Percentiles rank a stretch among this genome's conserved stretches.
These are phyloP conservation scores for Sisyra terminalis DNA, from an alignment of 2,888 invertebrate genomes.

Conservation along the genomic window DNA sequence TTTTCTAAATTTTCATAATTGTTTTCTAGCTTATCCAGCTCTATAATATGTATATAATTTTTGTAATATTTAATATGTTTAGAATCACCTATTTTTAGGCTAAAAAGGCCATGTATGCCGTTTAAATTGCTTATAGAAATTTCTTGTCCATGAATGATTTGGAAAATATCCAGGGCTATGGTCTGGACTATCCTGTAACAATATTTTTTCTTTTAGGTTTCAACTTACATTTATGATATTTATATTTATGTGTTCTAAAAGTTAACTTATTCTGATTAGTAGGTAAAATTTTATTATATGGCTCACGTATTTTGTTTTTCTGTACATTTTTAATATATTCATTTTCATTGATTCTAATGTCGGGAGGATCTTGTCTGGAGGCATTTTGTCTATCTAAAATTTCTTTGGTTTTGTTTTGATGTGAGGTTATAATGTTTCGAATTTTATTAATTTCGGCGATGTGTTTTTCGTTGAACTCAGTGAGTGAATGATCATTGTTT, in stretches of 20 bases:
- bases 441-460: background rate
- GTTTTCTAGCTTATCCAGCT: background rate
- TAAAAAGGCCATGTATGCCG: background rate
- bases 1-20: background rate
- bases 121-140: background rate
- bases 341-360: background rate
- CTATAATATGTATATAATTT: background rate
- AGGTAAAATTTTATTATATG: background rate
- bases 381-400: background rate
- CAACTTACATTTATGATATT: background rate
- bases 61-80: background rate
- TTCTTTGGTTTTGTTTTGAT: background rate
- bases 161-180: too few relatives aligned
- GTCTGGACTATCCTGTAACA: background rate
- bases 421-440: background rate
- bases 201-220: too few relatives aligned
- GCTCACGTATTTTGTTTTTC: background rate
- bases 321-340: background rate
- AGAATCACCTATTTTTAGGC: background rate
- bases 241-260: background rate
- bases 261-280: background rate
- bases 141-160: background rate
- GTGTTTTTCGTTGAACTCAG: background rate
- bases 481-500: too few relatives aligned
- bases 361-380: background rate